phyloP scores from a whole-genome alignment of 2,888 invertebrate species.

The Eupithecia inturbata region DNA sequence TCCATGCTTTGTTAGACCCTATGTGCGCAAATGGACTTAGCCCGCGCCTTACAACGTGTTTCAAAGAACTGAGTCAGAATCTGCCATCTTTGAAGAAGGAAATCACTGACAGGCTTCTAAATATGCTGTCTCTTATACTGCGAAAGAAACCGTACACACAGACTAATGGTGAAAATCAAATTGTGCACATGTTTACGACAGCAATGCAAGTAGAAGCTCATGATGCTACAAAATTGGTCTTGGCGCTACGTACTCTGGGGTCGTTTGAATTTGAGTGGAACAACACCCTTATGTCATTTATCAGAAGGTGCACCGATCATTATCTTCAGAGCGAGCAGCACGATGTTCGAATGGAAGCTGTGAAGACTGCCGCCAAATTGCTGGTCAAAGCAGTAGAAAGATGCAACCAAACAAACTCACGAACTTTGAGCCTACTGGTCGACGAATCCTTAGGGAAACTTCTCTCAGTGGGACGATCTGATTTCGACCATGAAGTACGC shows the following conservation, averaged over 20 bases:
- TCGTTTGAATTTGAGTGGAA: constrained; percentile 96
- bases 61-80: constrained; percentile 94
- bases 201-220: constrained; percentile 82
- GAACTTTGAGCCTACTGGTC: constrained; percentile 94
- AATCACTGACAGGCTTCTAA: constrained; percentile 95
- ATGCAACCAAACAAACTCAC: constrained; percentile 87
- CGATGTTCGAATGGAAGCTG: constrained; percentile 95
- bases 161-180: constrained; percentile 80
- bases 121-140: constrained; percentile 94
- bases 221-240: constrained; percentile 93
- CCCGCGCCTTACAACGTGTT: constrained; percentile 94
- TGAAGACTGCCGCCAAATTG: constrained; percentile 95
- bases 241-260: constrained; percentile 96
- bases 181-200: constrained; percentile 70
- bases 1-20: constrained; percentile 93
- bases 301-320: constrained; percentile 95
- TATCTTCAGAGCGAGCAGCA: constrained; percentile 95
- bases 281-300: constrained; percentile 93
- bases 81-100: constrained; percentile 95
- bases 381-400: constrained; percentile 92
- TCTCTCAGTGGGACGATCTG: constrained; percentile 96
- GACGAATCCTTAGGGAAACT: constrained; percentile 96
- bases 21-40: constrained; percentile 97
- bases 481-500: constrained; percentile 96
- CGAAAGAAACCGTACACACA: constrained; percentile 92